These are phyloP conservation scores for Fringilla coelebs DNA, from an alignment of 2,797 vertebrate species.

Conservation along the genomic window DNA sequence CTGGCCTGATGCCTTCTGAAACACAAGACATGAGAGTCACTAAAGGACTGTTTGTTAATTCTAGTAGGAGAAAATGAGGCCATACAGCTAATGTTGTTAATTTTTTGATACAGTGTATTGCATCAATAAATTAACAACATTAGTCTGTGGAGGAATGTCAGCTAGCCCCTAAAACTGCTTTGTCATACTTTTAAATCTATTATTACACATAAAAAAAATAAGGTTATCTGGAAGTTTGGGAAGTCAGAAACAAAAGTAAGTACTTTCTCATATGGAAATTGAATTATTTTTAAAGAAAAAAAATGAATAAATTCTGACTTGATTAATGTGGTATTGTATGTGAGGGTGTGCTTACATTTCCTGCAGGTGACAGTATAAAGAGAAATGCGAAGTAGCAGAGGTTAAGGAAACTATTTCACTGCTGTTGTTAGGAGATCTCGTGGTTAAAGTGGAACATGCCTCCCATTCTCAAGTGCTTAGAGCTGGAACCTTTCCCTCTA, in stretches of 20 bases:
- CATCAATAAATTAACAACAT: background rate
- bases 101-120: background rate
- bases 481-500: background rate
- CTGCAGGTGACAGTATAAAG: background rate
- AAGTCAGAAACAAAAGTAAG: background rate
- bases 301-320: background rate
- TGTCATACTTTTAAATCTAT: background rate
- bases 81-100: background rate
- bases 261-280: background rate
- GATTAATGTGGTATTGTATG: background rate
- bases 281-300: background rate
- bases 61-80: background rate
- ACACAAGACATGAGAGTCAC: background rate
- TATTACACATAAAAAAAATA: background rate
- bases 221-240: background rate
- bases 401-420: background rate
- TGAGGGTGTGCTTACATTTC: background rate
- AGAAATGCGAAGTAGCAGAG: background rate
- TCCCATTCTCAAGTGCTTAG: background rate
- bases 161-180: background rate
- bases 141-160: no score
- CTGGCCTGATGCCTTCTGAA: background rate
- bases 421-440: background rate
- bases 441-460: background rate
- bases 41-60: background rate